Evolutionary conservation across 30 jellyfish, hydroid and myxozoan species (phyloP).

Genomic region (Hydractinia symbiolongicarpus): DNA sequence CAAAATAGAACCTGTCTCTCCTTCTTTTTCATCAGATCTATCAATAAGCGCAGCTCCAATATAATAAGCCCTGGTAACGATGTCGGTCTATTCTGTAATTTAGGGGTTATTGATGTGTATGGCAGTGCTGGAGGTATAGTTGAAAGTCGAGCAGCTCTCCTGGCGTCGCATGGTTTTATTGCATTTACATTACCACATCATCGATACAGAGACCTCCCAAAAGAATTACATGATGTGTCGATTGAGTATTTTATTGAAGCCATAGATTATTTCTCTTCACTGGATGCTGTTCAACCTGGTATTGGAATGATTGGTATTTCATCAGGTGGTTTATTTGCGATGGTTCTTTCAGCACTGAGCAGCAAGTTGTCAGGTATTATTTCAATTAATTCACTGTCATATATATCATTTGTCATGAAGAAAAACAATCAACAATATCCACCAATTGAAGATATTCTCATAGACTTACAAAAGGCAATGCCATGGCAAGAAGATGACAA

Average conservation of each 20-base stretch:
- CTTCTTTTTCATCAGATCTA: too few relatives aligned
- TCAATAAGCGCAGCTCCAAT: too few relatives aligned
- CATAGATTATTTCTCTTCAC: slow-evolving; percentile 40
- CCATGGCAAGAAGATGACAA: not conserved
- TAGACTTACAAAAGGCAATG: not conserved
- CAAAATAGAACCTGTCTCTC: too few relatives aligned
- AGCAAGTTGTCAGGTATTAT: slow-evolving; percentile 29
- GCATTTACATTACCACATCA: slow-evolving; percentile 29
- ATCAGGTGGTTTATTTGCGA: slow-evolving; percentile 35
- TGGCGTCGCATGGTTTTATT: slow-evolving; percentile 65
- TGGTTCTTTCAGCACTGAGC: slow-evolving; percentile 13
- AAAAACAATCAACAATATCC: not conserved
- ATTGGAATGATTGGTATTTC: slow-evolving; percentile 49
- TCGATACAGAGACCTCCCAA: slow-evolving; percentile 20
- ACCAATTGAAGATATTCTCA: not conserved
- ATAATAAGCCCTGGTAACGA: too few relatives aligned
- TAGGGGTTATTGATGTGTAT: slow-evolving; percentile 44
- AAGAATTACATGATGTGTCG: slow-evolving; percentile 13
- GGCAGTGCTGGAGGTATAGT: slow-evolving; percentile 47
- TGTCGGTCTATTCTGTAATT: not conserved
- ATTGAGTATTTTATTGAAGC: slow-evolving; percentile 55
- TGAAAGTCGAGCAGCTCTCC: slow-evolving; percentile 51
- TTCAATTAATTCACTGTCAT: slow-evolving; percentile 8
- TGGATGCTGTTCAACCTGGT: slow-evolving; percentile 41
- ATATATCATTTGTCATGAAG: not conserved